These are phyloP conservation scores for Carcina quercana DNA, from an alignment of 2,888 invertebrate genomes.

Conservation along the genomic window DNA sequence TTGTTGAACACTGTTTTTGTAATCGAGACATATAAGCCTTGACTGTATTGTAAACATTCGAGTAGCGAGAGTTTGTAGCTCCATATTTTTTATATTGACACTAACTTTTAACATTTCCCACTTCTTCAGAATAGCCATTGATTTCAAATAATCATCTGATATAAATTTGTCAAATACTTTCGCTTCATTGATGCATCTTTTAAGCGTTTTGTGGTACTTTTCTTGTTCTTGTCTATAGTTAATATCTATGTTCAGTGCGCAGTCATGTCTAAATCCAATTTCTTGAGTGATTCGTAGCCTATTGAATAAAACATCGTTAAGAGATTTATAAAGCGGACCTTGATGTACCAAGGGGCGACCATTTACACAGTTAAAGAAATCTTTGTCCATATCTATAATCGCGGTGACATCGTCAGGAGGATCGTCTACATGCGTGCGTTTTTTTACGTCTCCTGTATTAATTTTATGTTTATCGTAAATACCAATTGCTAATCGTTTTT, in stretches of 20 bases:
- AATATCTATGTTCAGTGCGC: slow-evolving; percentile 67
- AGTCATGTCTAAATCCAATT: slow-evolving; percentile 59
- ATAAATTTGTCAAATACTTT: slow-evolving; percentile 76
- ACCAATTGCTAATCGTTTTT: slow-evolving; percentile 26
- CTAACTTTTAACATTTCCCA: slow-evolving; percentile 58
- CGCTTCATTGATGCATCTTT: slow-evolving; percentile 65
- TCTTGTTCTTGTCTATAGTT: slow-evolving; percentile 69
- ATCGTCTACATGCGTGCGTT: slow-evolving; percentile 28
- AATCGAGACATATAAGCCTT: slow-evolving; percentile 75
- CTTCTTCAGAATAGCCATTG: slow-evolving; percentile 69
- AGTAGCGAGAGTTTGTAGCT: slow-evolving; percentile 55
- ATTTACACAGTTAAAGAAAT: slow-evolving; percentile 37
- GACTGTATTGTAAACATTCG: slow-evolving; percentile 47
- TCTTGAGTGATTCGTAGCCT: slow-evolving; percentile 35
- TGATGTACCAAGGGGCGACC: slow-evolving; percentile 25
- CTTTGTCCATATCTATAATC: slow-evolving; percentile 38
- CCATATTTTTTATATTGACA: slow-evolving; percentile 53
- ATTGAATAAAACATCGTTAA: slow-evolving; percentile 31
- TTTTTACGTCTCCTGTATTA: slow-evolving; percentile 30
- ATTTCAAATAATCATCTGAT: slow-evolving; percentile 74
- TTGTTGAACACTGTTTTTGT: slow-evolving; percentile 75
- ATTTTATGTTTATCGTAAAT: slow-evolving; percentile 41
- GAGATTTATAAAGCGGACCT: slow-evolving; percentile 37
- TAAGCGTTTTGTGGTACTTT: slow-evolving; percentile 57
- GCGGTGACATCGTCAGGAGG: slow-evolving; percentile 30